Conservation (phyloP, 2,797 vertebrate species). For the Tolypeutes matacus region DNA sequence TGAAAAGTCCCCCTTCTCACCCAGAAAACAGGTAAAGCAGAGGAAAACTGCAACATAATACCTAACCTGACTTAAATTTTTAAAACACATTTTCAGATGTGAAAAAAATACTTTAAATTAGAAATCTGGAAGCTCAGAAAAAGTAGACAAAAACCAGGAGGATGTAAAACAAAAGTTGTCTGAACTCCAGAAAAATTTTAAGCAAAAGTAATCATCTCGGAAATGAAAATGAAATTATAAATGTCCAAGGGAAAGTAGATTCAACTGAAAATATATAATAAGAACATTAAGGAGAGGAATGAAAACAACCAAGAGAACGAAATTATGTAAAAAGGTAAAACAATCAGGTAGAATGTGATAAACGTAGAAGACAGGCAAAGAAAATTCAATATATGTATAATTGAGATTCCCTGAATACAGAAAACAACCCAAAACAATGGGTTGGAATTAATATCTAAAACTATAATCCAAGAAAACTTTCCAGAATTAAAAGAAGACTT, state of each 20-base stretch:
- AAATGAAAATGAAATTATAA: constrained; percentile 8
- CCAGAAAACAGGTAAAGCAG: background rate
- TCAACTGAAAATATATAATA: background rate
- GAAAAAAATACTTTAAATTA: background rate
- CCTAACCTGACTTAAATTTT: background rate
- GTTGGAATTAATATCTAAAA: background rate
- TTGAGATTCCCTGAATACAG: background rate
- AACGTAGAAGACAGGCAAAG: background rate
- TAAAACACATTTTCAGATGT: background rate
- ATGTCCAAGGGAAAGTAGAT: background rate
- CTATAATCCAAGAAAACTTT: no score
- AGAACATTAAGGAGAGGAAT: background rate
- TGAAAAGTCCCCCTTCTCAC: background rate
- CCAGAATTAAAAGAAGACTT: background rate
- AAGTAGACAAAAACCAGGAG: background rate
- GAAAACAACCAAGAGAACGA: background rate
- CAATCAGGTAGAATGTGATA: background rate
- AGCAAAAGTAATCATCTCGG: constrained; percentile 9
- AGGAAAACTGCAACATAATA: background rate
- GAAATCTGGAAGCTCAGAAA: background rate
- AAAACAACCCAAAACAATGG: background rate
- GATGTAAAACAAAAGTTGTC: constrained; percentile 19
- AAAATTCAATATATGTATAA: constrained; percentile 10
- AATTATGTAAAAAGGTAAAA: background rate
- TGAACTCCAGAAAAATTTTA: background rate